Conservation (phyloP, 2,113 vertebrate genomes). For the Larimichthys crocea region DNA sequence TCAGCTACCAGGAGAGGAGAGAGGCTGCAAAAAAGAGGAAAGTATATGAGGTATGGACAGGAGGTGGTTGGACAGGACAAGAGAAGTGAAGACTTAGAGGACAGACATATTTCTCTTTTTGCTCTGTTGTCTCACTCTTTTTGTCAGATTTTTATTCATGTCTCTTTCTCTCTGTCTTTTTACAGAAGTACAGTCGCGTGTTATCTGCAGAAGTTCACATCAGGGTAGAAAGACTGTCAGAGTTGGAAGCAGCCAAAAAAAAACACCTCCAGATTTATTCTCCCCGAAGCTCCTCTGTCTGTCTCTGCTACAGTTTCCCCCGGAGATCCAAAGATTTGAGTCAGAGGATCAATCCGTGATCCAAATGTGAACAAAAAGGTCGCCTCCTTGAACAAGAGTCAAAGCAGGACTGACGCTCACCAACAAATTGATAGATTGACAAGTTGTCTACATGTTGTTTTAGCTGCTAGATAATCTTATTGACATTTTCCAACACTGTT, state of each 20-base stretch:
- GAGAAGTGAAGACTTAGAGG: neutral
- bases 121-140: neutral
- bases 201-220: neutral
- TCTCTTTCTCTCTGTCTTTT: neutral
- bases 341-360: neutral
- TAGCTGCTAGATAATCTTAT: neutral
- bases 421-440: neutral
- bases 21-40: neutral
- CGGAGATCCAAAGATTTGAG: neutral
- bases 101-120: neutral
- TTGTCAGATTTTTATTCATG: neutral
- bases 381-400: neutral
- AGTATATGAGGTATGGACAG: neutral
- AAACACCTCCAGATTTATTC: neutral
- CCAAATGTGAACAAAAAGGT: neutral
- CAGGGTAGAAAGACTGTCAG: neutral
- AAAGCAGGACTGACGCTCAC: neutral
- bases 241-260: neutral
- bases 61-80: neutral
- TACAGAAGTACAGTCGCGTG: neutral
- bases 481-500: neutral
- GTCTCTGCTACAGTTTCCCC: conserved; percentile 10
- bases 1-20: neutral
- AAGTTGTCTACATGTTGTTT: neutral
- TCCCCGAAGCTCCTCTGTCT: neutral